Evolutionary conservation across 2,888 invertebrate species (phyloP), one percentile per base, ranked within the genome.

Genomic region (Pasiphila rectangulata): DNA sequence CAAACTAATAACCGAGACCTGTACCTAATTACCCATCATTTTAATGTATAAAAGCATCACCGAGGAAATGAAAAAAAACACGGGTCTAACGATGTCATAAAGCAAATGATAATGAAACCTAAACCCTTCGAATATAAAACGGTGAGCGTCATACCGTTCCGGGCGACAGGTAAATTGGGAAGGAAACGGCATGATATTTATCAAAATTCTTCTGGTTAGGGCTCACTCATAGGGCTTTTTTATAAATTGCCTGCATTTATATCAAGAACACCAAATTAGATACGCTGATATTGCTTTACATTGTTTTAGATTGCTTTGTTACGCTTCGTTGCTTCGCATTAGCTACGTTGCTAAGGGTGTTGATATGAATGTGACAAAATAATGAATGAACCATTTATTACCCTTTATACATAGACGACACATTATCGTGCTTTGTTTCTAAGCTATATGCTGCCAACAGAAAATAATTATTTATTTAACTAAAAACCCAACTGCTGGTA

Each of bases 151-250:
- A 55, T 63, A 67, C 55, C 62, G 61, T 64, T 63, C 63, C 64
- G 64, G 61, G 47, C 55, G 57, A 56, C 62, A 54, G 64, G 63
- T 70, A 74, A 36, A 74, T 71, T 72, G 70, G 72, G 76, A 73
- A 69, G 57, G 64, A 68, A 64, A 72, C 60, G 59, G 58, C 60
- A 61, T 64, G 59, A 61, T 66, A 65, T 70, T 71, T 69, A 72
- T 72, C 72, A 75, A 74, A 75, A 78, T 72, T 79, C 71, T 67
- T 69, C 64, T 41, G 19, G 23, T 13, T 20, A 17, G 6, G 17
- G 34, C 16, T 3, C 5, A 32, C 23, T 23, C 16, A 16, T 15
- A 29, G 20, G 6, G 21, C 7, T 21, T 6, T 21, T 21, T n/a
- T 5, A 17, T 10, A 10, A 5, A 17, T 19, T 30, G 9, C 29